phyloP scores from a whole-genome alignment of 2,797 vertebrate species.

The Sebastes kiyomatsui region DNA sequence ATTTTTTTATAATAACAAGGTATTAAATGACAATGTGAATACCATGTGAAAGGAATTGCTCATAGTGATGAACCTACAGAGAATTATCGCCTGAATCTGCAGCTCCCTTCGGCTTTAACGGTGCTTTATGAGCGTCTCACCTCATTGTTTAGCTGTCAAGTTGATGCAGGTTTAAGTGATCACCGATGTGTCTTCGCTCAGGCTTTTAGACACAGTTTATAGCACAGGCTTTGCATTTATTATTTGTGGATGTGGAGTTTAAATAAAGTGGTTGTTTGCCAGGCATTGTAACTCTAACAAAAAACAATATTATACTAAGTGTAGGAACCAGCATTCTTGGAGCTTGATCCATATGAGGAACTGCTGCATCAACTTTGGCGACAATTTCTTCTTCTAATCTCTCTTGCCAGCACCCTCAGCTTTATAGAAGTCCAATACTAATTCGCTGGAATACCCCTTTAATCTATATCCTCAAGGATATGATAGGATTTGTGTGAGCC shows the following conservation, averaged over 20 bases:
- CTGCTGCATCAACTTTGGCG: neutral
- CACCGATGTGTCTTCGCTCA: neutral
- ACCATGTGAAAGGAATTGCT: neutral
- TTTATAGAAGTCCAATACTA: constrained; percentile 6
- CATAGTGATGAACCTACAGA: neutral
- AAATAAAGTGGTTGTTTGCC: neutral
- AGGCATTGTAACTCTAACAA: neutral
- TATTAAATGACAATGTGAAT: neutral
- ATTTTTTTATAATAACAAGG: neutral
- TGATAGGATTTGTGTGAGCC: neutral
- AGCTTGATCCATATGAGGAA: neutral
- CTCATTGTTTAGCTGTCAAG: neutral
- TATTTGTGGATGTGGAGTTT: neutral
- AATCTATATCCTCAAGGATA: constrained; percentile 8
- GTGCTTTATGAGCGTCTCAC: neutral
- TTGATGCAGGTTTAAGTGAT: neutral
- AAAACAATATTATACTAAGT: neutral
- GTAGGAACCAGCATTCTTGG: neutral
- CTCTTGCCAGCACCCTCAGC: neutral
- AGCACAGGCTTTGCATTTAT: neutral
- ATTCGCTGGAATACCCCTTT: neutral
- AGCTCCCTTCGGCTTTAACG: neutral
- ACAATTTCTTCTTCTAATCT: constrained; percentile 4
- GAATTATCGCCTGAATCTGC: neutral
- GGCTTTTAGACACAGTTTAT: neutral